Base-by-base conservation (phyloP, 1,140 invertebrate genomes). In the Rhyacophila brunnea region DNA sequence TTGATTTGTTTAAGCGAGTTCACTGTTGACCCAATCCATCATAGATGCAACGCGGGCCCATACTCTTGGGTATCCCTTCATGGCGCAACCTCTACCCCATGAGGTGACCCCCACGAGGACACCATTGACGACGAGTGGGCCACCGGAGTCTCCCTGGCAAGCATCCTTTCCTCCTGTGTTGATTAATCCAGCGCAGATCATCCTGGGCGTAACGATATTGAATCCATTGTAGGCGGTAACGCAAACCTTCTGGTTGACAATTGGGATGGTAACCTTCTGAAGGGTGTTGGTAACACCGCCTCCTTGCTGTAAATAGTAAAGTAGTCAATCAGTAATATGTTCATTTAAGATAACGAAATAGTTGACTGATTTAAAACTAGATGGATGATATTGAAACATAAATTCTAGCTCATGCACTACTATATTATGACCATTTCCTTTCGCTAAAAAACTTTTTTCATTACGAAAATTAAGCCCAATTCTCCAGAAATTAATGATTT, bases 111-210 rank as follows among this genome's bases (percentile, higher is more conserved):
- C 79, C 36, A 70, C 54, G n/a, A 79, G 66, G 4, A 40, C 18
- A 4, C 42, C 43, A 20, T 61, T 43, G 1, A 49, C 35, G 10
- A 42, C 48, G 6, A 80, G n/a, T 1, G 78, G 77, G 5, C 79
- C 77, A 32, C 79, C 79, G 0, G 73, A 76, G 54, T 80, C 79
- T 11, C 79, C 77, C 52, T 71, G 68, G 44, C 74, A 75, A 14
- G 70, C 67, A 35, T 52, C 36, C 34, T 62, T 65, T 10, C 73
- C 74, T 6, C 70, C 70, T 3, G 11, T 40, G 1, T 44, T 28
- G 2, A 49, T 11, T 2, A n/a, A 11, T 14, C 87, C 87, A 13
- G 89, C 88, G 64, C 89, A 91, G 1, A 89, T 69, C 83, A 89
- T 88, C 15, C 81, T 82, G 4, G 81, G 67, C 0, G 82, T 84